These are phyloP conservation scores for Buteo buteo DNA, from an alignment of 2,113 vertebrate genomes.

Conservation along the genomic window DNA sequence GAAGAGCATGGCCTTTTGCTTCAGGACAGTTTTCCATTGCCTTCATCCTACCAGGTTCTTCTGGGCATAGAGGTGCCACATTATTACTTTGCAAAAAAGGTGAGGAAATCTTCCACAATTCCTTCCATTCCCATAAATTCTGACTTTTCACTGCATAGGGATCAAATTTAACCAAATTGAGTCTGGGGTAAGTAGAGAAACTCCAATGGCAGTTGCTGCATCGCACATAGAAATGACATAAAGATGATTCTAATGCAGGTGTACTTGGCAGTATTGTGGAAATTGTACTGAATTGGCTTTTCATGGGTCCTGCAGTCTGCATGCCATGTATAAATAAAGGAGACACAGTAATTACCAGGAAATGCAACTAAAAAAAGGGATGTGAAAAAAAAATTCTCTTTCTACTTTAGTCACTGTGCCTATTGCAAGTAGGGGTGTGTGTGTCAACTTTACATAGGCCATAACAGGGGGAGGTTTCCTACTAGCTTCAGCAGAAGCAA, in stretches of 20 bases:
- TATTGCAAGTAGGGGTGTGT: neutral
- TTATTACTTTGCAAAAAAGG: conserved; percentile 94
- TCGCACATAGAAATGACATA: neutral
- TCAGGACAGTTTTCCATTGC: conserved; percentile 85
- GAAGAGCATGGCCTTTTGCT: conserved; percentile 91
- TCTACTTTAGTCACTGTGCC: neutral
- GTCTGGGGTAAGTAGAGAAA: neutral
- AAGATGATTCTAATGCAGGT: neutral
- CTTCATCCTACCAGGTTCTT: conserved; percentile 77
- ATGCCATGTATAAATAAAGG: rapidly evolving
- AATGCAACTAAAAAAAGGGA: neutral
- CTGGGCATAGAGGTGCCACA: conserved; percentile 89
- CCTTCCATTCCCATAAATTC: neutral
- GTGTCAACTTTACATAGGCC: neutral
- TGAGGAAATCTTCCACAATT: conserved; percentile 30
- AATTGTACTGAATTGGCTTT: neutral
- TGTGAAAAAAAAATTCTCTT: neutral
- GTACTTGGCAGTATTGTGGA: neutral
- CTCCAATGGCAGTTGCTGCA: neutral
- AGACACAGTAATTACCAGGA: neutral
- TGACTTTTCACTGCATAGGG: neutral
- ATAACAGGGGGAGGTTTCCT: neutral
- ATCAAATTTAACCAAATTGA: neutral
- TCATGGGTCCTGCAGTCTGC: neutral
- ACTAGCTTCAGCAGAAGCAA: neutral